These are phyloP conservation scores for Microcebus jonahi DNA, from an alignment of 2,113 vertebrate genomes.

Conservation along the genomic window DNA sequence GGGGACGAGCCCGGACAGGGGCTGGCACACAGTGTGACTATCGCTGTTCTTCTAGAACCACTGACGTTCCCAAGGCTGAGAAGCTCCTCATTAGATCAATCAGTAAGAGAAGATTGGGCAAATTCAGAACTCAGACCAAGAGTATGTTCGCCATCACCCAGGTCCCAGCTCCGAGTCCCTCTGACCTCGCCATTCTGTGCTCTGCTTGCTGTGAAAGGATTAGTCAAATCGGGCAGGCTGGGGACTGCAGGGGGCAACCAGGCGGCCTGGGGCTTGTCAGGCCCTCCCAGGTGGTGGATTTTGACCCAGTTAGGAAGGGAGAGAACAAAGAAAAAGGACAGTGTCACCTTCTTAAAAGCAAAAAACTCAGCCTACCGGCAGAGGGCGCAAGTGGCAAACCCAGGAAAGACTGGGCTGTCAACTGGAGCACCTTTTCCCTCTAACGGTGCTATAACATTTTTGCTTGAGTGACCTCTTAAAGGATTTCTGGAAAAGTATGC, in stretches of 20 bases:
- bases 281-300: background rate
- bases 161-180: background rate
- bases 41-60: background rate
- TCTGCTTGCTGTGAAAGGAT: background rate
- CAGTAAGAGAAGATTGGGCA: background rate
- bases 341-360: background rate
- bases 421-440: background rate
- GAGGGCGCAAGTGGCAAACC: background rate
- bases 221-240: background rate
- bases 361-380: background rate
- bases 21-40: background rate
- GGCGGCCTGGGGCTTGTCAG: background rate
- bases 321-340: background rate
- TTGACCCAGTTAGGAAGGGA: background rate
- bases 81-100: background rate
- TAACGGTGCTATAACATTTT: too few species aligned
- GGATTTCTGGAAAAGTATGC: background rate
- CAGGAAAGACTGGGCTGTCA: background rate
- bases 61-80: background rate
- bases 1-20: background rate
- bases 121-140: background rate
- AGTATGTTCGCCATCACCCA: background rate
- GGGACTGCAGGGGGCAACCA: fast-evolving
- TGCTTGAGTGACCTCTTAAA: background rate
- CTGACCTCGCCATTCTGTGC: background rate